Evolutionary conservation across 2,888 invertebrate genomes (phyloP).

Genomic region (Melolontha melolontha): DNA sequence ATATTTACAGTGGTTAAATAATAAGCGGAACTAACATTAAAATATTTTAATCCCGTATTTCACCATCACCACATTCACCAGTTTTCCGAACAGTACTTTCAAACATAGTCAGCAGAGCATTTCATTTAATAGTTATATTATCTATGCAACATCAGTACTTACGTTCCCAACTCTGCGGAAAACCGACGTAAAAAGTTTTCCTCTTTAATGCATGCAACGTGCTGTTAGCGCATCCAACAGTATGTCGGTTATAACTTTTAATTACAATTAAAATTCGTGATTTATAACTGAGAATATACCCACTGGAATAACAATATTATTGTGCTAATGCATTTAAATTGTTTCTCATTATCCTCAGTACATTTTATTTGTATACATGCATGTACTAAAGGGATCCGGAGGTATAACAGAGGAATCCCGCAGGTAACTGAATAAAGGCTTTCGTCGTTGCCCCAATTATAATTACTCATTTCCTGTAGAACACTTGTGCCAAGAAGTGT

Average conservation of each 20-base stretch:
- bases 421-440: constrained; percentile 15
- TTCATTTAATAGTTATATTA: too few species aligned
- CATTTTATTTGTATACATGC: background rate
- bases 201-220: background rate
- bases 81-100: too few species aligned
- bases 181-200: too few species aligned
- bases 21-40: too few species aligned
- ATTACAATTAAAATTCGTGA: constrained; percentile 17
- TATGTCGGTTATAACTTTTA: constrained; percentile 12
- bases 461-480: constrained; percentile 12
- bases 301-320: constrained; percentile 17
- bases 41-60: too few species aligned
- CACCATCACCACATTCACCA: too few species aligned
- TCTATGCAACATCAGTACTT: too few species aligned
- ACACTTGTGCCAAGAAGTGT: background rate
- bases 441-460: background rate
- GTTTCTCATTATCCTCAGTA: constrained; percentile 20
- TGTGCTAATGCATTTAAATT: constrained; percentile 28
- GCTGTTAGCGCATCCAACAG: background rate
- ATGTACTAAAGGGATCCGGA: background rate
- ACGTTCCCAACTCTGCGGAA: too few species aligned
- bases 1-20: too few species aligned
- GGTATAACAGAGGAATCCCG: background rate
- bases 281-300: constrained; percentile 6
- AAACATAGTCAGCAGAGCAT: too few species aligned